Base-by-base conservation (phyloP, 2,888 invertebrate genomes). In the Leptinotarsa peninsularis region DNA sequence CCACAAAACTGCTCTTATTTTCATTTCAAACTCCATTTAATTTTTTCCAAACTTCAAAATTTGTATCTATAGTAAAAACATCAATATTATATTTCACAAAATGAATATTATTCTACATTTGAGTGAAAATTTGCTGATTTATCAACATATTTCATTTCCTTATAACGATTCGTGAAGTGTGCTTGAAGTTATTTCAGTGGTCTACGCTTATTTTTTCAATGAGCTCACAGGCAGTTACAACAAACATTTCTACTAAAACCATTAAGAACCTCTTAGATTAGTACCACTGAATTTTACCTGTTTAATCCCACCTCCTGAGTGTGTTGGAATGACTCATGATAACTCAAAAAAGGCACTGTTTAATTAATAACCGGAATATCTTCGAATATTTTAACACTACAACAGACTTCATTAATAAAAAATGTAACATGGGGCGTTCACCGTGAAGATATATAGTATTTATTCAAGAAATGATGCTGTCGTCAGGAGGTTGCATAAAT, bases 301-400 rank as follows among this genome's bases (percentile, higher is more conserved):
- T 81, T 81, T 78, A 80, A 81, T 81, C 81, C 63, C 79, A 79
- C 74, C 79, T 76, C 78, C 74, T 67, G 73, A 75, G 74, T 76
- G 72, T 66, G 74, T 73, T 75, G 75, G 79, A 80, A 83, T 83
- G 83, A 83, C 81, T 82, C 82, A 83, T 81, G 83, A 81, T 79
- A 81, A 82, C 81, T 82, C 82, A 76, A 82, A 79, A 80, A 81
- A 83, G 83, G 78, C 76, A 79, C 76, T 81, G 83, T 83, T 84
- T 85, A 84, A 84, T 85, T 84, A 85, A 84, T 84, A 85, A 84
- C 84, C 82, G 78, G 83, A 83, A 83, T 83, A 84, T 84, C 84
- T 84, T 82, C 81, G 84, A 84, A 85, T 85, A 85, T 85, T 85
- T 85, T 85, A 85, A 84, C 85, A 85, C 85, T 81, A 84, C 83